A percentile compares a stretch with the other conserved stretches of the same genome.
phyloP scores from a whole-genome alignment of 2,888 invertebrate genomes.

The Muschampia plurimacula region DNA sequence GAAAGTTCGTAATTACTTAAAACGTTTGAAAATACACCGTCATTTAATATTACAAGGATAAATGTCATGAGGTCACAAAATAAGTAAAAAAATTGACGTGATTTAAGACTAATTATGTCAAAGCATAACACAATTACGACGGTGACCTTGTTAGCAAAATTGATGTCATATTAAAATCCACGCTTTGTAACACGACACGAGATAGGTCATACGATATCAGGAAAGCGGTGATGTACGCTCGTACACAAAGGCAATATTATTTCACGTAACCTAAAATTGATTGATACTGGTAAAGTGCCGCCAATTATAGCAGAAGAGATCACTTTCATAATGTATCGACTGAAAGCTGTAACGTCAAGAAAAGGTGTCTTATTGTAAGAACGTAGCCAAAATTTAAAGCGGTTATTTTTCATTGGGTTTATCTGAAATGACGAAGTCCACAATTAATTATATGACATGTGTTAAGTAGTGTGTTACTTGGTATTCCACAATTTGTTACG shows the following conservation, averaged over 20 bases:
- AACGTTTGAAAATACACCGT: no score
- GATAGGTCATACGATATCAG: slow-evolving; percentile 17
- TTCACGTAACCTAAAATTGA: slow-evolving; percentile 52
- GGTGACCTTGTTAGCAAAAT: slow-evolving; percentile 24
- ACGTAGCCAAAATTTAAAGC: no score
- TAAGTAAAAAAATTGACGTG: not conserved
- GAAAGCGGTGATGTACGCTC: slow-evolving; percentile 28
- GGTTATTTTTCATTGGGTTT: no score
- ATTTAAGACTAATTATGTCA: slow-evolving; percentile 19
- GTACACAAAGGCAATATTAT: slow-evolving; percentile 45
- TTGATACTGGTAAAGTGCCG: slow-evolving; percentile 58
- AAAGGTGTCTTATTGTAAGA: no score
- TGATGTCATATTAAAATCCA: slow-evolving; percentile 35
- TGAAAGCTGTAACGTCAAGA: not conserved
- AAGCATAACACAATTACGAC: slow-evolving; percentile 20
- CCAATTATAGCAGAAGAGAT: slow-evolving; percentile 58
- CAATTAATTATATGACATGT: no score
- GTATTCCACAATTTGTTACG: no score
- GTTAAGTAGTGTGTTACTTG: no score
- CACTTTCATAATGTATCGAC: slow-evolving; percentile 7
- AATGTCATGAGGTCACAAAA: not conserved
- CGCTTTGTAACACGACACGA: slow-evolving; percentile 28
- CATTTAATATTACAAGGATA: no score
- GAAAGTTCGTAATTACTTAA: no score
- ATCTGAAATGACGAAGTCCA: no score